Conservation (phyloP, 2,888 invertebrate genomes). For the Dromius quadrimaculatus region DNA sequence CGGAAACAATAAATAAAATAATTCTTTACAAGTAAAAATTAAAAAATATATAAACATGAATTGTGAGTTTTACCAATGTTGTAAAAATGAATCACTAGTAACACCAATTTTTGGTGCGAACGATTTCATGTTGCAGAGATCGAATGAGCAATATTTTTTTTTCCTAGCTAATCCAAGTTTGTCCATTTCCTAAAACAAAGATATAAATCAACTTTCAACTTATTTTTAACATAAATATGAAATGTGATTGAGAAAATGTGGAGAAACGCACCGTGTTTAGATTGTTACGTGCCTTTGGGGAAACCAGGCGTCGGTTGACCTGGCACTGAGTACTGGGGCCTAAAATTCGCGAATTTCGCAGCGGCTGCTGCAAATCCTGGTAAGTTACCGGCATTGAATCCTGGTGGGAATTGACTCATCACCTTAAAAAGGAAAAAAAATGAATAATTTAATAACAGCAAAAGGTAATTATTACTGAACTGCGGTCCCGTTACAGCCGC, state of each 20-base stretch:
- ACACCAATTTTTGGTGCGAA: slow-evolving; percentile 10
- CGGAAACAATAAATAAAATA: slow-evolving; percentile 34
- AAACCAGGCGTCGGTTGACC: slow-evolving; percentile 70
- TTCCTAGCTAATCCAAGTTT: slow-evolving; percentile 6
- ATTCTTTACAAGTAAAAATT: slow-evolving; percentile 4
- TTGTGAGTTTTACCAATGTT: not conserved
- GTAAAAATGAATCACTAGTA: slow-evolving; percentile 32
- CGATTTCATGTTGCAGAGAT: slow-evolving; percentile 17
- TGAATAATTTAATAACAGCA: no score
- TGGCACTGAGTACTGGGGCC: slow-evolving; percentile 87
- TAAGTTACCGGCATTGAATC: slow-evolving; percentile 80
- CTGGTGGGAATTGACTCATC: slow-evolving; percentile 87
- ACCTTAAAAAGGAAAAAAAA: slow-evolving; percentile 67
- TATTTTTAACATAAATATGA: not conserved
- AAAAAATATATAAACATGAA: slow-evolving; percentile 33
- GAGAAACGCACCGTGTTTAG: slow-evolving; percentile 25
- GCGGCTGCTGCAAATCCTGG: slow-evolving; percentile 81
- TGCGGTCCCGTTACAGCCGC: slow-evolving; percentile 53
- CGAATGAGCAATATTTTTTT: slow-evolving; percentile 32
- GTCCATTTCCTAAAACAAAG: slow-evolving; percentile 16
- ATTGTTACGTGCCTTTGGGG: slow-evolving; percentile 57
- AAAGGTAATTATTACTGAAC: not conserved
- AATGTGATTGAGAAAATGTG: no score
- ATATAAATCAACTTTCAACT: not conserved
- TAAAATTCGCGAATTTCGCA: slow-evolving; percentile 89